Percentiles rank a stretch among this genome's conserved stretches.
Conservation (phyloP, 2,797 vertebrate genomes). For the Merluccius polli region DNA sequence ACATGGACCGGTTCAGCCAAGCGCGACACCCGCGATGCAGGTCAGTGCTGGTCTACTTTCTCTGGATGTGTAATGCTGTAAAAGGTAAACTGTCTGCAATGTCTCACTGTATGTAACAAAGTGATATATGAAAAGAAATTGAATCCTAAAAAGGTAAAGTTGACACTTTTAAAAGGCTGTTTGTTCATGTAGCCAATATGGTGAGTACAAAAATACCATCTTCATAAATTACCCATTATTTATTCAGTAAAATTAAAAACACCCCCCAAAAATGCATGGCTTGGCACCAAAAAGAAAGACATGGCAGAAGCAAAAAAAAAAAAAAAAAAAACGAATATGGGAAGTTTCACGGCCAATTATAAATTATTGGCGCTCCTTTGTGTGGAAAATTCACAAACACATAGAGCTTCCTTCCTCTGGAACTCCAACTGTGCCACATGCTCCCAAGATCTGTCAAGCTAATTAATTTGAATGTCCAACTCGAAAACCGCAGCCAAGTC, state of each 20-base stretch:
- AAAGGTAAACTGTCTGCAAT: too few species aligned
- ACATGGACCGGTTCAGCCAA: too few species aligned
- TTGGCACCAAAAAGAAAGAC: not conserved
- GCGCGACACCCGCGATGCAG: too few species aligned
- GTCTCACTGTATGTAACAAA: too few species aligned
- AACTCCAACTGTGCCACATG: conserved; percentile 15
- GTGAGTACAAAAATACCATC: not conserved
- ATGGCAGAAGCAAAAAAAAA: not conserved
- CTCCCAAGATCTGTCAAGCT: conserved; percentile 26
- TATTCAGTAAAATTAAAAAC: not conserved
- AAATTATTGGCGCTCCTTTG: not conserved
- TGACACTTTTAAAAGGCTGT: not conserved
- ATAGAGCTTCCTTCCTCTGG: conserved; percentile 11
- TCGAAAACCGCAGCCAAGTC: conserved; percentile 6
- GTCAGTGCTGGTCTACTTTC: too few species aligned
- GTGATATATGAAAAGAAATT: not conserved
- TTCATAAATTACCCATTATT: not conserved
- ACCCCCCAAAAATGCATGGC: not conserved
- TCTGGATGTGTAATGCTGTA: too few species aligned
- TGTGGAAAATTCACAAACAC: conserved; percentile 1
- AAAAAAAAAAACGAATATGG: not conserved
- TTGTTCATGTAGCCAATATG: not conserved
- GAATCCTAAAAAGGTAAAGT: not conserved
- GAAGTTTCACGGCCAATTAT: not conserved
- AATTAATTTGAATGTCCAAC: conserved; percentile 37